These are phyloP conservation scores for Decapterus maruadsi DNA, from an alignment of 2,797 vertebrate genomes.

Conservation along the genomic window DNA sequence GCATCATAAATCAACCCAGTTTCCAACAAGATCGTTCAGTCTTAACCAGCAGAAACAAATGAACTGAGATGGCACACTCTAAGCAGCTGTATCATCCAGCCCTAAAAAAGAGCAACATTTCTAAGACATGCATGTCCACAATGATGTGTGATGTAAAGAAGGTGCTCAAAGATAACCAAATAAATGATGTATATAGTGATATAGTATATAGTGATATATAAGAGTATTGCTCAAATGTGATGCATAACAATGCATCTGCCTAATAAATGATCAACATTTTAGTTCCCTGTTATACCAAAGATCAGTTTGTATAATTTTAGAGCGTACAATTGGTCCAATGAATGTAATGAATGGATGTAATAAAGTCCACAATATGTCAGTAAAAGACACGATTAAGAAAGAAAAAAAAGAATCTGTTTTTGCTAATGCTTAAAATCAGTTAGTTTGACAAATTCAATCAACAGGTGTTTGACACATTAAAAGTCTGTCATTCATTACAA, in stretches of 20 bases:
- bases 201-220: conserved; percentile 7
- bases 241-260: not conserved
- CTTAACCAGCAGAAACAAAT: conserved; percentile 55
- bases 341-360: not conserved
- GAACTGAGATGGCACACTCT: conserved; percentile 36
- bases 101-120: conserved; percentile 13
- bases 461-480: not conserved
- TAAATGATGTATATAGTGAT: not conserved
- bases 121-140: not conserved
- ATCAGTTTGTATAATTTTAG: not conserved
- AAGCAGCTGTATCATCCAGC: conserved; percentile 27
- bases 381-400: not conserved
- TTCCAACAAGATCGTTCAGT: conserved; percentile 65
- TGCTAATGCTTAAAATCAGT: not conserved
- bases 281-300: not conserved
- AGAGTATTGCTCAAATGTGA: not conserved
- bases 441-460: conserved; percentile 6
- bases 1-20: conserved; percentile 76
- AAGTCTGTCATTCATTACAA: not conserved
- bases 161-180: not conserved
- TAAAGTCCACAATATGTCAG: not conserved
- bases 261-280: not conserved
- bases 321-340: not conserved
- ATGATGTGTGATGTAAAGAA: conserved; percentile 6
- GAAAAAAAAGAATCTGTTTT: conserved; percentile 7